Evolutionary conservation across 2,888 invertebrate species (phyloP).

Genomic region (Mythimna ferrago): DNA sequence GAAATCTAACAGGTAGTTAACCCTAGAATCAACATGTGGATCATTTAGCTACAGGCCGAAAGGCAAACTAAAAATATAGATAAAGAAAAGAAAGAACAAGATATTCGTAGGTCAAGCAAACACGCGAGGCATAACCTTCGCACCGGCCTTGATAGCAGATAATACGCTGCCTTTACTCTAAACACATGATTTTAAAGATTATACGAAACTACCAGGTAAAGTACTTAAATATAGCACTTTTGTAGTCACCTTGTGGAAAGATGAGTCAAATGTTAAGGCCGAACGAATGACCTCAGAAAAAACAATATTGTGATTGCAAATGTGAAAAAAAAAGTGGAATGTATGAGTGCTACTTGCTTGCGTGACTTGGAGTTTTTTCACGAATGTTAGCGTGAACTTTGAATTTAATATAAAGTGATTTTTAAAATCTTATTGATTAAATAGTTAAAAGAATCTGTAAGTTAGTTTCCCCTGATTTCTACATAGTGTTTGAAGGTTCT

Average conservation of each 20-base stretch:
- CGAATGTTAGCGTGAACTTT: background rate
- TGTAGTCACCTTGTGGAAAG: conserved; percentile 42
- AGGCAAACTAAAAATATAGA: background rate
- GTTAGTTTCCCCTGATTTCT: too few relatives aligned
- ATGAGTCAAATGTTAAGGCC: conserved; percentile 63
- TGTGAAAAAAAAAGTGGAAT: conserved; percentile 10
- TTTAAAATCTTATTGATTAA: too few relatives aligned
- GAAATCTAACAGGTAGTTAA: conserved; percentile 32
- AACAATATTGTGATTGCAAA: conserved; percentile 43
- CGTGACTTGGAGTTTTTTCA: background rate
- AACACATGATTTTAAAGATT: conserved; percentile 42
- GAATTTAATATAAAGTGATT: background rate
- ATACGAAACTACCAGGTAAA: conserved; percentile 16
- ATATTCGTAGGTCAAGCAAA: background rate
- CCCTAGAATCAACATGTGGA: conserved; percentile 37
- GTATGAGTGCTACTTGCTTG: conserved; percentile 10
- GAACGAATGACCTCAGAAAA: conserved; percentile 39
- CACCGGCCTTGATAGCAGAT: conserved; percentile 30
- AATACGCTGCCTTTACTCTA: conserved; percentile 21
- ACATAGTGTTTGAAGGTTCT: too few relatives aligned
- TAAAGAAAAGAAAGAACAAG: conserved; percentile 7
- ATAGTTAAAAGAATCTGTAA: too few relatives aligned
- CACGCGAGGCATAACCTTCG: conserved; percentile 35
- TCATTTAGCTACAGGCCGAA: conserved; percentile 3
- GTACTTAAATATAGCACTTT: conserved; percentile 27